These are phyloP conservation scores for Parelbella ahira DNA, from an alignment of 2,888 invertebrate species.

Conservation along the genomic window DNA sequence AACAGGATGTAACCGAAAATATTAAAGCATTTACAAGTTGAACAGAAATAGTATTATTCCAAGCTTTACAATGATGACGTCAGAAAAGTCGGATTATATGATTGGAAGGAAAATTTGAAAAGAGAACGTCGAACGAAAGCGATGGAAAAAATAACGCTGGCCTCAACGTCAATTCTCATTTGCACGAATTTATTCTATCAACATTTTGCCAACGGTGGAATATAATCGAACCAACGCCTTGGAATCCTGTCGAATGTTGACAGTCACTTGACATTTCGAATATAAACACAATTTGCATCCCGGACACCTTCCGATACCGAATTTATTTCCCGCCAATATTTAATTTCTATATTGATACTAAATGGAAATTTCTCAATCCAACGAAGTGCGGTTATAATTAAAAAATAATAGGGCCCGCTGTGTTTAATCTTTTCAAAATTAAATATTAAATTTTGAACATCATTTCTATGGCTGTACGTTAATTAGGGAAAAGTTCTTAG, in stretches of 20 bases:
- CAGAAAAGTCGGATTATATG: slow-evolving; percentile 5
- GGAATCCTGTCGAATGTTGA: slow-evolving; percentile 38
- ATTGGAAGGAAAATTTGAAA: slow-evolving; percentile 7
- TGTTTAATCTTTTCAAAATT: too few relatives aligned
- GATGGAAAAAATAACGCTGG: slow-evolving; percentile 14
- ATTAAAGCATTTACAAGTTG: too few relatives aligned
- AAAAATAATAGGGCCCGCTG: too few relatives aligned
- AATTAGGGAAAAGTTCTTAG: too few relatives aligned
- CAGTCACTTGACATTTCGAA: slow-evolving; percentile 40
- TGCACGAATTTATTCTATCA: slow-evolving; percentile 32
- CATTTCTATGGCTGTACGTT: too few relatives aligned
- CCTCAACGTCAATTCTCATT: slow-evolving; percentile 24
- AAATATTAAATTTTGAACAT: too few relatives aligned
- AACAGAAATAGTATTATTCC: slow-evolving; percentile 5
- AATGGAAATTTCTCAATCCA: slow-evolving; percentile 3
- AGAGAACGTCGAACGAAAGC: slow-evolving; percentile 3
- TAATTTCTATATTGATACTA: slow-evolving; percentile 32
- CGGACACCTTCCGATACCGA: slow-evolving; percentile 43
- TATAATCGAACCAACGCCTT: slow-evolving; percentile 36
- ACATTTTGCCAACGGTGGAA: slow-evolving; percentile 30
- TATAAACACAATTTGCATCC: slow-evolving; percentile 49
- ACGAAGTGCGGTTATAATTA: too few relatives aligned
- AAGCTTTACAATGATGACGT: background rate
- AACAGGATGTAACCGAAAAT: too few relatives aligned
- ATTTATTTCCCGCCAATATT: slow-evolving; percentile 41